These are phyloP conservation scores for Nebria ingens DNA, from an alignment of 1,140 invertebrate species.

Conservation along the genomic window DNA sequence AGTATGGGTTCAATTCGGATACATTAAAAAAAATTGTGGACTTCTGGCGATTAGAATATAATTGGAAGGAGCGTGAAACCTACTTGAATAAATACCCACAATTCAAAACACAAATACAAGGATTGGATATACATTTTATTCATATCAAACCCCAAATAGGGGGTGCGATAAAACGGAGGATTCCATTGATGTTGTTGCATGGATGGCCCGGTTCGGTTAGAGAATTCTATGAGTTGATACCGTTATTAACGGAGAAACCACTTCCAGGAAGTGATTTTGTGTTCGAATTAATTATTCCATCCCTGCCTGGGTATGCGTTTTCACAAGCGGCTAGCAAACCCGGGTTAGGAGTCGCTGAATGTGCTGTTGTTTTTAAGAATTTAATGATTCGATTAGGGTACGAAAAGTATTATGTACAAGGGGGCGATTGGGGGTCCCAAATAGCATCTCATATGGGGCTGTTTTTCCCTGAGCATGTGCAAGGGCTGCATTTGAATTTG, in stretches of 20 bases:
- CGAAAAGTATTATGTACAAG: conserved; percentile 70
- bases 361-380: conserved; percentile 66
- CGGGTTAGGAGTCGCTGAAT: conserved; percentile 50
- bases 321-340: conserved; percentile 56
- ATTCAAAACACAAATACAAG: conserved; percentile 58
- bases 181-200: conserved; percentile 68
- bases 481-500: conserved; percentile 59
- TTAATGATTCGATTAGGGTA: conserved; percentile 75
- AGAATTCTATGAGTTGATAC: conserved; percentile 78
- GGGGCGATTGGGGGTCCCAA: conserved; percentile 72
- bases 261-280: conserved; percentile 48
- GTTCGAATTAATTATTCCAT: conserved; percentile 70
- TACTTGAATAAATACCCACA: conserved; percentile 57
- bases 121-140: conserved; percentile 62
- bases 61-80: conserved; percentile 55
- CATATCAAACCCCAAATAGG: conserved; percentile 46
- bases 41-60: conserved; percentile 43
- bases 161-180: conserved; percentile 32
- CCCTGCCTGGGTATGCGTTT: conserved; percentile 56
- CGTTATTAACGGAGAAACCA: conserved; percentile 50
- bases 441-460: conserved; percentile 49
- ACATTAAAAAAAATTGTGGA: conserved; percentile 58
- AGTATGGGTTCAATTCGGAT: conserved; percentile 62
- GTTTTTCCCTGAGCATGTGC: conserved; percentile 58
- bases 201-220: conserved; percentile 86